Base-by-base conservation (phyloP, 2,113 vertebrate species). In the Syngnathus scovelli region DNA sequence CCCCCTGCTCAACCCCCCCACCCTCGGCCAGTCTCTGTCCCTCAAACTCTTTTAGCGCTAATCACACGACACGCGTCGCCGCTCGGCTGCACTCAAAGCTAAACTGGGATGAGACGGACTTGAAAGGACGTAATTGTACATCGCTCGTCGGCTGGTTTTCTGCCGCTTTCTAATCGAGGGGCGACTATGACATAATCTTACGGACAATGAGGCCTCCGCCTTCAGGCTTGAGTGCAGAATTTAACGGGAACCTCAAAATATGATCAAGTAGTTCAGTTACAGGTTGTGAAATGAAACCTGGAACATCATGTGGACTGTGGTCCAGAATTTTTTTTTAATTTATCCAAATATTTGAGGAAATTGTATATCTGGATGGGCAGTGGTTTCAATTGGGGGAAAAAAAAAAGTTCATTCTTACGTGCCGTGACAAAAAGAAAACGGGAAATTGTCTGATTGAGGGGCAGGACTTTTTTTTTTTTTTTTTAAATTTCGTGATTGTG, bases 11-110 rank as follows among this genome's bases (percentile, higher is more conserved):
- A 8, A 1, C 10, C 10, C 10, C 13, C 19, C 19, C 49, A 1
- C 18, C 19, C 49, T 21, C 67, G 84, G 85, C 80, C 78, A 83
- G 81, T 78, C 75, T 7, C 70, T 66, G 78, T 81, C 58, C 76
- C 73, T 39, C 74, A 12, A 85, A 76, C 81, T 84, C 80, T 68
- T 68, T 76, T 64, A 72, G 78, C 74, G 72, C 46, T 88, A 89
- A 89, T 88, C 67, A 87, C 38, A 89, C 33, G 54, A 39, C 59
- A 11, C 19, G 23, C n/a, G 21, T 62, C 2, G 23, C 41, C 21
- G 39, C 61, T 62, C 16, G 61, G 61, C 38, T 61, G 59, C 38
- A 41, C 59, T 21, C 19, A 18, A 4, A 43, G 78, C 78, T 85
- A 84, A 84, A 83, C 85, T 66, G 71, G 82, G 84, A 61, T 56